phyloP scores from a whole-genome alignment of 2,113 vertebrate species.

The Pycnonotus jocosus region DNA sequence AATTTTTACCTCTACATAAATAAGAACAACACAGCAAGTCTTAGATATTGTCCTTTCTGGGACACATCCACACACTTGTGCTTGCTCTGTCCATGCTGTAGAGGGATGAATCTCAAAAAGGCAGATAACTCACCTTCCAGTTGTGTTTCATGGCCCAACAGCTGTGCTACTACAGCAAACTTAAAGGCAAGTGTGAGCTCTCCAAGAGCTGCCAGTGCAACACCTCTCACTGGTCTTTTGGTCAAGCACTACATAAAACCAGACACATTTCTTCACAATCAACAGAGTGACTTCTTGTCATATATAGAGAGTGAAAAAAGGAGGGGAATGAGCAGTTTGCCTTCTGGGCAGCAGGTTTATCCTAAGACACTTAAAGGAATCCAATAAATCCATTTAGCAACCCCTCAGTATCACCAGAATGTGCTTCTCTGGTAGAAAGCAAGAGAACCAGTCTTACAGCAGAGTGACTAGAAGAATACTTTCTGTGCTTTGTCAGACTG shows the following conservation, averaged over 20 bases:
- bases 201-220: background rate
- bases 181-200: background rate
- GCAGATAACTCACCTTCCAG: background rate
- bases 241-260: background rate
- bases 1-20: background rate
- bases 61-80: background rate
- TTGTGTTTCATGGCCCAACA: background rate
- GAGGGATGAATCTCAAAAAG: background rate
- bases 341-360: background rate
- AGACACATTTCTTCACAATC: background rate
- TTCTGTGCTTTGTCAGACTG: background rate
- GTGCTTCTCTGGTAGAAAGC: background rate
- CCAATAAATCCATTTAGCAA: background rate
- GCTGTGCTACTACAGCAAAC: background rate
- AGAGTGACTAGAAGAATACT: background rate
- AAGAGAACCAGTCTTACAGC: background rate
- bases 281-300: background rate
- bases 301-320: fast-evolving
- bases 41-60: background rate
- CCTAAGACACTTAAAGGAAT: background rate
- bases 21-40: background rate
- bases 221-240: background rate
- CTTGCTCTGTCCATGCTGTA: background rate
- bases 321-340: background rate
- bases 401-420: background rate